These are phyloP conservation scores for Calyptomena viridis DNA, from an alignment of 2,113 vertebrate genomes.

Conservation along the genomic window DNA sequence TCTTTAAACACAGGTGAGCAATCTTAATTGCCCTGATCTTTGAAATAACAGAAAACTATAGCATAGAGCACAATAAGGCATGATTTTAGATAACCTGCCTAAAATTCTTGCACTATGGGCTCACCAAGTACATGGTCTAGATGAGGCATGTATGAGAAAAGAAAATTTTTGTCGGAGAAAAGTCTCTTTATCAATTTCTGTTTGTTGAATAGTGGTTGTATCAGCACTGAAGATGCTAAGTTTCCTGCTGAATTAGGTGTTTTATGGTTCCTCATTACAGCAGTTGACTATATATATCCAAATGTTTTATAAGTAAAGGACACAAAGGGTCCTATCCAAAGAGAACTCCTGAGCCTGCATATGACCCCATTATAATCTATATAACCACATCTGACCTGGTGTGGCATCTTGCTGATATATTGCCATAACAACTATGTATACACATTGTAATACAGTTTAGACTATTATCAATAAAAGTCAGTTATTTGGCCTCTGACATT, in stretches of 20 bases:
- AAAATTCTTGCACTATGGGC: neutral
- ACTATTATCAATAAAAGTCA: conserved; percentile 37
- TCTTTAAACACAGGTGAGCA: neutral
- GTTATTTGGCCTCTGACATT: conserved; percentile 45
- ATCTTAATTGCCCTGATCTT: neutral
- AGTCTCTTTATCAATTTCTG: neutral
- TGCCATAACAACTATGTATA: neutral
- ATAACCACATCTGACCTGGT: neutral
- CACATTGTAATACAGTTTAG: conserved; percentile 26
- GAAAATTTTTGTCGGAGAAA: neutral
- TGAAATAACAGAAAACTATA: neutral
- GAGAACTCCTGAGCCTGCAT: neutral
- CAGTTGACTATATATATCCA: neutral
- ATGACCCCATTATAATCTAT: neutral
- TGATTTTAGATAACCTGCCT: neutral
- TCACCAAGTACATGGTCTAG: neutral
- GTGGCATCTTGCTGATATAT: conserved; percentile 2
- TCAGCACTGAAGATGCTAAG: neutral
- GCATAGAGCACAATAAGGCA: neutral
- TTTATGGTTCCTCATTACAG: neutral
- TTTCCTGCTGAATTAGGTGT: neutral
- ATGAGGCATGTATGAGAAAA: neutral
- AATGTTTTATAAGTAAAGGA: conserved; percentile 1
- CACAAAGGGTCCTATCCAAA: neutral
- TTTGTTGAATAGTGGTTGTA: neutral